phyloP scores from a whole-genome alignment of 2,797 vertebrate genomes.

The Cuniculus paca region DNA sequence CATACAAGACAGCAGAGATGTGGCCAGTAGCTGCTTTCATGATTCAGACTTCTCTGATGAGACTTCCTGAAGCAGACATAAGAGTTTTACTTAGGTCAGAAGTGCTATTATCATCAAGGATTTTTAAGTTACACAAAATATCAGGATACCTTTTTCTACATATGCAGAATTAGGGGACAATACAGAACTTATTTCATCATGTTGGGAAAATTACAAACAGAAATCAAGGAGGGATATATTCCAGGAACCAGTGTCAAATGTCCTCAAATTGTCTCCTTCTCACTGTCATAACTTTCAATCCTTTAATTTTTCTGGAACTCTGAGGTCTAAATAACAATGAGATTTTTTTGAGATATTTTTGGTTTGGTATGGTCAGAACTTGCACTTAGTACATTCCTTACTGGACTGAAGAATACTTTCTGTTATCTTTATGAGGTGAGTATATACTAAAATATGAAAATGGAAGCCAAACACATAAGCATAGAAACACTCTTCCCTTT shows the following conservation, averaged over 20 bases:
- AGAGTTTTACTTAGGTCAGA: not conserved
- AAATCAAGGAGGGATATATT: not conserved
- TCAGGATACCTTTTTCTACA: not conserved
- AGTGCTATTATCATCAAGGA: not conserved
- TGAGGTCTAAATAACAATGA: not conserved
- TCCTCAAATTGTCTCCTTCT: not conserved
- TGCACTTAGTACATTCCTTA: not conserved
- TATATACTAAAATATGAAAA: not conserved
- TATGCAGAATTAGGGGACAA: not conserved
- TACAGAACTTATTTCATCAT: not conserved
- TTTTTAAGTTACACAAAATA: not conserved
- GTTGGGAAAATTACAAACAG: not conserved
- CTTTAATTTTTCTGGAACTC: not conserved
- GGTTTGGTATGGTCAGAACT: not conserved
- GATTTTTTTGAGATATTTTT: constrained; percentile 4
- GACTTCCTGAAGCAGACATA: constrained; percentile 21
- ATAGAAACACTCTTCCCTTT: not conserved
- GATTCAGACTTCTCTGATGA: not conserved
- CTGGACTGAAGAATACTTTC: not conserved
- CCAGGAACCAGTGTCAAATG: not conserved
- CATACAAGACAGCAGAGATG: not conserved
- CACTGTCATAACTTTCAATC: not conserved
- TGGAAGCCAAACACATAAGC: not conserved
- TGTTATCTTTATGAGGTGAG: not conserved
- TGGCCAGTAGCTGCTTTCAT: not conserved